Evolutionary conservation across 2,113 vertebrate genomes (phyloP).

Genomic region (Sander lucioperca): DNA sequence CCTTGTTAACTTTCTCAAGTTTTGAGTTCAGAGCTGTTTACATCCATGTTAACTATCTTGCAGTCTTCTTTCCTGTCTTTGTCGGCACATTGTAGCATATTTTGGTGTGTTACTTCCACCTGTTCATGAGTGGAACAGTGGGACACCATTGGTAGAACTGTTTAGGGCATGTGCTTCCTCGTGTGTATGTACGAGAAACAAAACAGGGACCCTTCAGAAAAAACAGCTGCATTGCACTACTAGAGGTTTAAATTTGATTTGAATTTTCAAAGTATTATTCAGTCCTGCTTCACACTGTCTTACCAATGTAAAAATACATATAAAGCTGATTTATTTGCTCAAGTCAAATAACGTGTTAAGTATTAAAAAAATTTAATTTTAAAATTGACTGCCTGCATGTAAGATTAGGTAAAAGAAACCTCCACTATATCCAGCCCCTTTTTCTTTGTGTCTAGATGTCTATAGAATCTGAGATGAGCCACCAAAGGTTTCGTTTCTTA

Average conservation of each 20-base stretch:
- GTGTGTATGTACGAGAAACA: neutral
- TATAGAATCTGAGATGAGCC: constrained; percentile 85
- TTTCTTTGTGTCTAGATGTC: constrained; percentile 84
- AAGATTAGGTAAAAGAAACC: constrained; percentile 47
- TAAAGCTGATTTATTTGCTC: neutral
- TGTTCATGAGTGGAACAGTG: neutral
- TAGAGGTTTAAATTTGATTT: neutral
- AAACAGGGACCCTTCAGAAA: neutral
- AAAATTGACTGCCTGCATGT: constrained; percentile 58
- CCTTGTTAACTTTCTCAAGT: neutral
- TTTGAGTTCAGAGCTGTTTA: neutral
- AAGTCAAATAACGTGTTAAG: constrained; percentile 1
- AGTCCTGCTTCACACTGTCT: constrained; percentile 4
- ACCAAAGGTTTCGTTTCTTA: constrained; percentile 86
- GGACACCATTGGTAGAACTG: neutral
- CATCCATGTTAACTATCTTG: neutral
- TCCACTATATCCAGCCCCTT: constrained; percentile 71
- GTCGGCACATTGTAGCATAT: neutral
- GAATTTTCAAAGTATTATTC: neutral
- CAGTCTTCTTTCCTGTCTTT: neutral
- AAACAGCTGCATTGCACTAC: neutral
- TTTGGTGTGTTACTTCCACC: neutral
- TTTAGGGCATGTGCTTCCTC: neutral
- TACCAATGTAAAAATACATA: constrained; percentile 12
- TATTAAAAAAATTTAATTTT: neutral